Percentiles rank a stretch among this genome's conserved stretches.
Conservation (phyloP, 2,888 invertebrate genomes). For the Rugalucina vietnamica region DNA sequence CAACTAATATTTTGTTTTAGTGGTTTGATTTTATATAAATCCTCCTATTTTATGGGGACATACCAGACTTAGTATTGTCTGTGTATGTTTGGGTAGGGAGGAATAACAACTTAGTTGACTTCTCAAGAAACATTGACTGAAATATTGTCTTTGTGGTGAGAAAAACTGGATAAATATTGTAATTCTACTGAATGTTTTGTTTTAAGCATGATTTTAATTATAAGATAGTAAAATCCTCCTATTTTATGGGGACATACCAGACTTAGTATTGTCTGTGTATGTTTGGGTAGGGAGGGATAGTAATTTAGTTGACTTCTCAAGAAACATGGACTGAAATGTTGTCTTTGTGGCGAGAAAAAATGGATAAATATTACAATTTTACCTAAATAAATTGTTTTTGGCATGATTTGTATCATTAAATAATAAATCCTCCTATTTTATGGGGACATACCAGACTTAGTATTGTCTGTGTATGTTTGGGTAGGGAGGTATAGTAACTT, state of each 20-base stretch:
- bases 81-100: slow-evolving; percentile 67
- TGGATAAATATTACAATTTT: background rate
- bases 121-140: background rate
- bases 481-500: slow-evolving; percentile 62
- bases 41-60: slow-evolving; percentile 44
- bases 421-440: slow-evolving; percentile 3
- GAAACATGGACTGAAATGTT: background rate
- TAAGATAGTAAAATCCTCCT: background rate
- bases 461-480: slow-evolving; percentile 58
- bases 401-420: background rate
- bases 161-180: background rate
- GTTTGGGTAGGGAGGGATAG: slow-evolving; percentile 68
- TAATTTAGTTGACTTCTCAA: slow-evolving; percentile 1
- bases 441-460: slow-evolving; percentile 50
- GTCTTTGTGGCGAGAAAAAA: background rate
- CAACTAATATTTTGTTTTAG: too few relatives aligned
- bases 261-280: slow-evolving; percentile 42
- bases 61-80: slow-evolving; percentile 36
- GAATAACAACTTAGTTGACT: slow-evolving; percentile 36
- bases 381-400: background rate
- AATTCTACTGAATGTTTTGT: background rate
- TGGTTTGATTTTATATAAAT: too few relatives aligned
- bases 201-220: background rate
- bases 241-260: slow-evolving; percentile 47
- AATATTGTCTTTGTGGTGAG: background rate